Evolutionary conservation across 2,888 invertebrate species (phyloP).

Genomic region (Cylloceria caligata): DNA sequence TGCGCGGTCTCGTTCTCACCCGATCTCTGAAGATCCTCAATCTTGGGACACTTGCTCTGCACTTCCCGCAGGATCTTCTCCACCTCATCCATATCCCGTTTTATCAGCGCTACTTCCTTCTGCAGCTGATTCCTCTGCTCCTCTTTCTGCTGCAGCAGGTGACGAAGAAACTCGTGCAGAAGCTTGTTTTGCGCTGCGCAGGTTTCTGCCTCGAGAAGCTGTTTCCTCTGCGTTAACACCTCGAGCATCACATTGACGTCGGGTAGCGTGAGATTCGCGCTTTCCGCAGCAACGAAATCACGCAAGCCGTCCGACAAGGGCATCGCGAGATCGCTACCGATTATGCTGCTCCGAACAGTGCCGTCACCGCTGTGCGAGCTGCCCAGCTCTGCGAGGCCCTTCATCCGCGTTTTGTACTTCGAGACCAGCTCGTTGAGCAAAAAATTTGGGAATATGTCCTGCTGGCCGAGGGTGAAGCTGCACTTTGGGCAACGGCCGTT

Average conservation of each 20-base stretch:
- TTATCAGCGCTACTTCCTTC: slow-evolving; percentile 91
- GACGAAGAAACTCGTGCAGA: slow-evolving; percentile 93
- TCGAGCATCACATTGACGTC: slow-evolving; percentile 94
- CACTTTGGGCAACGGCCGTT: slow-evolving; percentile 93
- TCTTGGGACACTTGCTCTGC: slow-evolving; percentile 86
- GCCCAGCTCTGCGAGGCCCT: slow-evolving; percentile 84
- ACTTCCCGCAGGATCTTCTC: slow-evolving; percentile 87
- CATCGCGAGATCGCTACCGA: slow-evolving; percentile 77
- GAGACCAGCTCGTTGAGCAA: slow-evolving; percentile 92
- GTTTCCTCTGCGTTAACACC: slow-evolving; percentile 91
- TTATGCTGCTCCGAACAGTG: slow-evolving; percentile 68
- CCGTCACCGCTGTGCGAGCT: slow-evolving; percentile 73
- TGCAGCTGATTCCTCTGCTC: slow-evolving; percentile 88
- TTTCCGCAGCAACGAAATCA: slow-evolving; percentile 89
- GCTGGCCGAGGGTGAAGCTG: slow-evolving; percentile 89
- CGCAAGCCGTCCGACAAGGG: slow-evolving; percentile 83
- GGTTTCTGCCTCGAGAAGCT: slow-evolving; percentile 92
- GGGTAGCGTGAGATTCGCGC: slow-evolving; percentile 90
- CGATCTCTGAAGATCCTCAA: slow-evolving; percentile 86
- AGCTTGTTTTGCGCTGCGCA: slow-evolving; percentile 92
- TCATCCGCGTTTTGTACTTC: slow-evolving; percentile 88
- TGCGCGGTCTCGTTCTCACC: slow-evolving; percentile 85
- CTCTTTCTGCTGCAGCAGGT: slow-evolving; percentile 90
- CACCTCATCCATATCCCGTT: slow-evolving; percentile 90
- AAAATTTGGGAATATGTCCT: slow-evolving; percentile 94